These are phyloP conservation scores for Poeciliopsis paucimaculata DNA, from an alignment of 2,797 vertebrate genomes.

Conservation along the genomic window DNA sequence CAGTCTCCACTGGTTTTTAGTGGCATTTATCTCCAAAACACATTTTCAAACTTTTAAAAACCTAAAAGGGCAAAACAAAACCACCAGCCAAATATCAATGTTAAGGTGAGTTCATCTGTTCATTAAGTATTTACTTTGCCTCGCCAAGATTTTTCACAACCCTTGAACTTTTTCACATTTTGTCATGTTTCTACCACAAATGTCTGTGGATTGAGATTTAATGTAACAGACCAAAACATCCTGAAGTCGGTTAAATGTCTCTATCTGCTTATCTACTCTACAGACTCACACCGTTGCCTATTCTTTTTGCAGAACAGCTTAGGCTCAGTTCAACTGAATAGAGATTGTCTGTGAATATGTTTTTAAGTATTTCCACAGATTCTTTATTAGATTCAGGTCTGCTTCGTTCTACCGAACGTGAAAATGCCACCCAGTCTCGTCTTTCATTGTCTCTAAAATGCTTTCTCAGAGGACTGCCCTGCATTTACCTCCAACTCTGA, in stretches of 20 bases:
- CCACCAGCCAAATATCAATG: neutral
- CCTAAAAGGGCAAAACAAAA: neutral
- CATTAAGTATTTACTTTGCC: neutral
- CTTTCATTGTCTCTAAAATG: no score
- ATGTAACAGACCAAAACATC: neutral
- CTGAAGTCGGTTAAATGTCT: neutral
- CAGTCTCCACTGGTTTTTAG: neutral
- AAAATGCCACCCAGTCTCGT: no score
- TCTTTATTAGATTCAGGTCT: no score
- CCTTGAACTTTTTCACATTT: neutral
- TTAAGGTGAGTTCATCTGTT: neutral
- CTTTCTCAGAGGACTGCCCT: no score
- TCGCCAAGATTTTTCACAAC: neutral
- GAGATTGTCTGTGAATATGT: no score
- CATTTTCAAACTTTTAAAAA: neutral
- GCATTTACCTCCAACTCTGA: no score
- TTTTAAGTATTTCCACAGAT: no score
- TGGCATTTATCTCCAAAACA: neutral
- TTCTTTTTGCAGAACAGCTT: neutral
- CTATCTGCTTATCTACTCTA: neutral
- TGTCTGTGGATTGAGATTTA: neutral
- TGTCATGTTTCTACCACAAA: neutral
- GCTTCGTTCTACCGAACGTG: no score
- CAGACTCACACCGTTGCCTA: neutral
- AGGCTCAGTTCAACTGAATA: neutral